Evolutionary conservation across 2,888 invertebrate species (phyloP), one percentile per base, ranked within the genome.

Genomic region (Lepidonotus clava): DNA sequence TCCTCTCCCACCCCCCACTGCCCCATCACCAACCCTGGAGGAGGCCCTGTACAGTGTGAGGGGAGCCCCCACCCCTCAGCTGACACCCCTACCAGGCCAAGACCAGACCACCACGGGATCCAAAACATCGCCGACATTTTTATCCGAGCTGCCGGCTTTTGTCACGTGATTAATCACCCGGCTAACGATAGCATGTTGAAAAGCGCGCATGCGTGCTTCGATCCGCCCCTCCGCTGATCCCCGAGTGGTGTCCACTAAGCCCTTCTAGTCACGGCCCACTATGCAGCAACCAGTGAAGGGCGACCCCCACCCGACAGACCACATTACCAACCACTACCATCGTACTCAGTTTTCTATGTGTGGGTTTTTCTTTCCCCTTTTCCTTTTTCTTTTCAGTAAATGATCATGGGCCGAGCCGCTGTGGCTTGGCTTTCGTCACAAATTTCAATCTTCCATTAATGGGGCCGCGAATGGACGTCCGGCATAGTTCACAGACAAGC

Each of bases 391-490:
- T 56, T n/a, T 56, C 14, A 56, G 21, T n/a, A n/a, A n/a, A n/a
- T n/a, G n/a, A 21, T 56, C 56, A n/a, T 56, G 56, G n/a, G 76
- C 40, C 38, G n/a, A n/a, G 40, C 14, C 5, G 41, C 80, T 80
- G 80, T 46, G 80, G 6, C 34, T 41, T 80, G 80, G 80, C 51
- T 80, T 46, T 80, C 80, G 51, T 80, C 80, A 80, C 46, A 80
- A 80, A 46, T 41, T n/a, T 80, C 80, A n/a, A 41, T 80, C 80
- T 51, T 41, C 80, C 80, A 80, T 80, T 80, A 80, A 80, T 80
- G 80, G 80, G 80, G 46, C 32, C 46, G 80, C 34, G 46, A 80
- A 80, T 80, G 80, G 80, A 80, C 51, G 80, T 46, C 80, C 32
- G 24, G 38, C 38, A 76, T n/a, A 61, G 61, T 38, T 34, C 38